Evolutionary conservation across 2,888 invertebrate species (phyloP).

Genomic region (Pyrochroa serraticornis): DNA sequence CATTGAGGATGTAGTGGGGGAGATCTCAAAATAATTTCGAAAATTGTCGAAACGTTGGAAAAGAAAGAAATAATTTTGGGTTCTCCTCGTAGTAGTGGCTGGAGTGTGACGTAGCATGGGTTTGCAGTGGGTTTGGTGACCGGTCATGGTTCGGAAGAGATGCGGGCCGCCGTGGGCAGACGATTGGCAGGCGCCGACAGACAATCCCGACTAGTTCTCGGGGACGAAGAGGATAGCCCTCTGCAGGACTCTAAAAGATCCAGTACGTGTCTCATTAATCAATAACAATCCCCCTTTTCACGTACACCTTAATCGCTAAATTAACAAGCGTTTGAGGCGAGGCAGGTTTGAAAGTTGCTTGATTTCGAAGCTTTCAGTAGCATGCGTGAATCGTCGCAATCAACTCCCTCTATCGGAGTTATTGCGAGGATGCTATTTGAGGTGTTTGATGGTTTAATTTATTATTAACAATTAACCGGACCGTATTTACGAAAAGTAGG

Average conservation of each 20-base stretch:
- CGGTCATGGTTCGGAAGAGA: conserved; percentile 52
- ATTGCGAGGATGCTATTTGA: too few species aligned
- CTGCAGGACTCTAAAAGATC: conserved; percentile 83
- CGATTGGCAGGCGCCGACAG: conserved; percentile 61
- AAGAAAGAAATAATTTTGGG: neutral
- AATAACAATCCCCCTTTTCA: conserved; percentile 1
- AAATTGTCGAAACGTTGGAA: neutral
- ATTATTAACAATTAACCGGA: too few species aligned
- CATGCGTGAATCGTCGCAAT: too few species aligned
- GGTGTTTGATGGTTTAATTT: too few species aligned
- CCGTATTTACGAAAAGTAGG: too few species aligned
- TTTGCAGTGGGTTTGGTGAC: conserved; percentile 54
- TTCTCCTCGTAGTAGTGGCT: conserved; percentile 28
- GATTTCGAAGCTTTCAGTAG: too few species aligned
- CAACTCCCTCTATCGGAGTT: too few species aligned
- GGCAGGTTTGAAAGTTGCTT: neutral
- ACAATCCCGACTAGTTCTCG: conserved; percentile 58
- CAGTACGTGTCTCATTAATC: conserved; percentile 70
- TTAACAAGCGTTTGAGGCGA: neutral
- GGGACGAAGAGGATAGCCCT: conserved; percentile 82
- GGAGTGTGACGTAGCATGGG: conserved; percentile 38
- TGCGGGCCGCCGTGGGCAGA: conserved; percentile 58
- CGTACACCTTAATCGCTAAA: neutral
- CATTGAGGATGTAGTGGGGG: too few species aligned
- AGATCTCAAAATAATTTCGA: too few species aligned